Conservation (phyloP, 2,888 invertebrate genomes). For the Caenorhabditis plicata region DNA sequence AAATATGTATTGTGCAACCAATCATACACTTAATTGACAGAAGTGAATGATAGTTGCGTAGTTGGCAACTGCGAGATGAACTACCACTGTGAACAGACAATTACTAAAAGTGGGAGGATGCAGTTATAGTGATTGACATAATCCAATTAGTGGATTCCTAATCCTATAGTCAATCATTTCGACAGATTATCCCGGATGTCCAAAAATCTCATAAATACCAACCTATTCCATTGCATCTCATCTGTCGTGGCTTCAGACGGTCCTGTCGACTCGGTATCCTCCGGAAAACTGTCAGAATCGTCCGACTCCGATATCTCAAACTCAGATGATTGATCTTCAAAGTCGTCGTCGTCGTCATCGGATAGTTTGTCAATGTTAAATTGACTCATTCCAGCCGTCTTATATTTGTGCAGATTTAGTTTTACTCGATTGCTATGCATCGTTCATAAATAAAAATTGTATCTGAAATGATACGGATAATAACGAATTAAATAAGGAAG, state of each 20-base stretch:
- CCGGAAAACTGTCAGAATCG: constrained; percentile 25
- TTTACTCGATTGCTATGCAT: constrained; percentile 14
- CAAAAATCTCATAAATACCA: too few species aligned
- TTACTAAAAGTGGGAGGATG: too few species aligned
- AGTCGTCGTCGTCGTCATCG: constrained; percentile 19
- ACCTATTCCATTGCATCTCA: constrained; percentile 22
- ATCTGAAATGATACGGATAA: neutral
- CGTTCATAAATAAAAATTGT: neutral
- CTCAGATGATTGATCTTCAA: constrained; percentile 28
- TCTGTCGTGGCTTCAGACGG: constrained; percentile 29
- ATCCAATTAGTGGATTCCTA: too few species aligned
- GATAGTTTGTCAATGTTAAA: constrained; percentile 21
- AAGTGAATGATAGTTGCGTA: too few species aligned
- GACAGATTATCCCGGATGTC: too few species aligned
- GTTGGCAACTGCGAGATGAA: too few species aligned
- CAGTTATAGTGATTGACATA: too few species aligned
- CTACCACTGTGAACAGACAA: too few species aligned
- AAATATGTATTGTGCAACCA: too few species aligned
- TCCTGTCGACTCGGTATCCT: constrained; percentile 22
- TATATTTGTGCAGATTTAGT: constrained; percentile 28
- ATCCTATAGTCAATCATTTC: too few species aligned
- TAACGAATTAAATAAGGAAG: neutral
- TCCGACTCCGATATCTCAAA: constrained; percentile 19
- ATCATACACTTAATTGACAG: too few species aligned
- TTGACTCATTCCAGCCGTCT: constrained; percentile 20